Percentiles rank a stretch among this genome's conserved stretches.
Conservation (phyloP, 2,888 invertebrate genomes). For the Rhimphoctona megacephalus region DNA sequence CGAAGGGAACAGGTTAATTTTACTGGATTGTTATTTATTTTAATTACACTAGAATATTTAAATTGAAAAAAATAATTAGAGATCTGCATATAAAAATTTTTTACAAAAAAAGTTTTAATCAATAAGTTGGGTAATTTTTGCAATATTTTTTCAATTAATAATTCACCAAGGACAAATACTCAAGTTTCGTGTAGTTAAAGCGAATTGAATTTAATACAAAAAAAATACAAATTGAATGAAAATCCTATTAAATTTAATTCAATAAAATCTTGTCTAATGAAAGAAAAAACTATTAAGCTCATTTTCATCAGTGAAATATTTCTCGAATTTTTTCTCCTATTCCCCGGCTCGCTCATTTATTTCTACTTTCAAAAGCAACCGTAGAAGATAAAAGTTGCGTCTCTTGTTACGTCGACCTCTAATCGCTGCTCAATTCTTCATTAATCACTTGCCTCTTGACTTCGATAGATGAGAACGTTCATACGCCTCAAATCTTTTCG, state of each 20-base stretch:
- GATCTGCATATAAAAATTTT: too few relatives aligned
- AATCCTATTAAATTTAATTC: not conserved
- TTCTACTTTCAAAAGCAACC: too few relatives aligned
- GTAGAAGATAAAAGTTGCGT: too few relatives aligned
- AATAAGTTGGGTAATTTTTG: not conserved
- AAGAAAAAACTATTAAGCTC: not conserved
- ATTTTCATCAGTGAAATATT: not conserved
- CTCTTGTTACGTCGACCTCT: too few relatives aligned
- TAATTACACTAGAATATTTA: not conserved
- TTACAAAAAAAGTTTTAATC: too few relatives aligned
- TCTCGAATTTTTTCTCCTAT: not conserved
- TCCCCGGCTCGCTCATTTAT: too few relatives aligned
- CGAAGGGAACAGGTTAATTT: not conserved
- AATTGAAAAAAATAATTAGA: not conserved
- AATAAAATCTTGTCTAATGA: not conserved
- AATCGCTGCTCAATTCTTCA: not conserved
- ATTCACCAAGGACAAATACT: not conserved
- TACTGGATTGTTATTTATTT: not conserved
- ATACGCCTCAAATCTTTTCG: too few relatives aligned
- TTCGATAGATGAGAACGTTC: not conserved
- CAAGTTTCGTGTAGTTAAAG: not conserved
- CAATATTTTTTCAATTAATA: not conserved
- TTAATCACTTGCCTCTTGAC: not conserved
- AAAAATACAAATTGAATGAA: not conserved
- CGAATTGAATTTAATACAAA: not conserved